A percentile compares a stretch with the other conserved stretches of the same genome.
These are phyloP conservation scores for Eupeodes latifasciatus DNA, from an alignment of 2,888 invertebrate species.

Conservation along the genomic window DNA sequence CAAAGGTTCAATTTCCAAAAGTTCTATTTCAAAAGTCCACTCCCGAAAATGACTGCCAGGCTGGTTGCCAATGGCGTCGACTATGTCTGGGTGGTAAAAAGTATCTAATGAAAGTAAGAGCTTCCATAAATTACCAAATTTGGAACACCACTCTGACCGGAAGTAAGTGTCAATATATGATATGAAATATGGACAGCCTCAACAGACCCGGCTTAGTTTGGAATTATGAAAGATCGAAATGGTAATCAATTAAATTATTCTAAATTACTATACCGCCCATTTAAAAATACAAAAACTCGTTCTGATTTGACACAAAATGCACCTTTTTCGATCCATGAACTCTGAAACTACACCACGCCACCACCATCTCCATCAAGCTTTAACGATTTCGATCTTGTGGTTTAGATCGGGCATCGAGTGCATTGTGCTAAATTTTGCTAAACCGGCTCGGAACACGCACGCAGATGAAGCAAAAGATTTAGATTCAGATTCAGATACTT, in stretches of 20 bases:
- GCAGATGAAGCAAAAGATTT: neutral
- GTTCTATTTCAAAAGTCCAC: constrained; percentile 3
- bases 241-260: constrained; percentile 24
- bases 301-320: constrained; percentile 1
- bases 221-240: constrained; percentile 16
- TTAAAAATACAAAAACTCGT: constrained; percentile 1
- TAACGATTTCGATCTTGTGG: constrained; percentile 7
- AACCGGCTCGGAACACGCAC: constrained; percentile 52
- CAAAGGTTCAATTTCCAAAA: neutral
- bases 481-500: neutral
- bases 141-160: neutral
- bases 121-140: neutral
- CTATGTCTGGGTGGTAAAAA: no score
- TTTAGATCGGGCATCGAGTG: constrained; percentile 28
- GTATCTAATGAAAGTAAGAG: neutral
- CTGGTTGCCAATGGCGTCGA: neutral
- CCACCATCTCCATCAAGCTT: no score
- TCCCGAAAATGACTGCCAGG: neutral
- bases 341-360: constrained; percentile 19
- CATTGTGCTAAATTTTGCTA: constrained; percentile 59
- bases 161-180: neutral
- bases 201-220: neutral
- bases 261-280: neutral
- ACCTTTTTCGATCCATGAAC: constrained; percentile 27
- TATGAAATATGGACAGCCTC: neutral